Evolutionary conservation across 2,888 invertebrate species (phyloP), one percentile per base, ranked within the genome.

Genomic region (Malthinus seriepunctatus): DNA sequence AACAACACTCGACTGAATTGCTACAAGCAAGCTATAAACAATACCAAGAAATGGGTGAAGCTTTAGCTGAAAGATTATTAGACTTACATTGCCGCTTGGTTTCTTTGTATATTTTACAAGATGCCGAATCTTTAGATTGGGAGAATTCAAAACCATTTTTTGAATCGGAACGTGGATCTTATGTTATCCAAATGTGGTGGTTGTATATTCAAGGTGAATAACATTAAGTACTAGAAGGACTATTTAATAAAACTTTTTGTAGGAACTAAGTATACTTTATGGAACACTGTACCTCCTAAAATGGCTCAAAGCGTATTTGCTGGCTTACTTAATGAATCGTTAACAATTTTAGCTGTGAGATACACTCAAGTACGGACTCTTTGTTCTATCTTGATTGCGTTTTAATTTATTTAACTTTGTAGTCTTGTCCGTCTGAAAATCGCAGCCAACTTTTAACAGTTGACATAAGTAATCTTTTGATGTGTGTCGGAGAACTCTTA

Each of bases 141-240:
- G 87, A 90, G 65, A 86, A 84, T 57, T 69, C 76, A 8, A 82
- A 83, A 38, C 80, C 86, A 0, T 89, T 89, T 69, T 88, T 86
- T 68, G 88, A 88, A 74, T 86, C 86, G 0, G 90, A 90, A 72
- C 80, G 90, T 9, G 91, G 91, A 2, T 90, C 92, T 2, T 92
- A 90, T 37, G 88, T 89, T 1, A 86, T 92, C 62, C 92, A 92
- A 72, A 93, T 92, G 84, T 93, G 93, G 93, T 91, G 92, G 90
- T 81, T 91, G 14, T 93, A 93, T 71, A 89, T 93, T 87, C 87
- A 89, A 79, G 89, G 90, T 88, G 71, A 12, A n/a, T 8, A 11
- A 6, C 10, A 11, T 1, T 12, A 8, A 11, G 2, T 12, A 1
- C 7, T 4, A 8, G 37, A 8, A 2, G 14, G 9, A 7, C 15